A percentile compares a stretch with the other conserved stretches of the same genome.
These are phyloP conservation scores for Berghia stephanieae DNA, from an alignment of 1,140 invertebrate genomes.

Conservation along the genomic window DNA sequence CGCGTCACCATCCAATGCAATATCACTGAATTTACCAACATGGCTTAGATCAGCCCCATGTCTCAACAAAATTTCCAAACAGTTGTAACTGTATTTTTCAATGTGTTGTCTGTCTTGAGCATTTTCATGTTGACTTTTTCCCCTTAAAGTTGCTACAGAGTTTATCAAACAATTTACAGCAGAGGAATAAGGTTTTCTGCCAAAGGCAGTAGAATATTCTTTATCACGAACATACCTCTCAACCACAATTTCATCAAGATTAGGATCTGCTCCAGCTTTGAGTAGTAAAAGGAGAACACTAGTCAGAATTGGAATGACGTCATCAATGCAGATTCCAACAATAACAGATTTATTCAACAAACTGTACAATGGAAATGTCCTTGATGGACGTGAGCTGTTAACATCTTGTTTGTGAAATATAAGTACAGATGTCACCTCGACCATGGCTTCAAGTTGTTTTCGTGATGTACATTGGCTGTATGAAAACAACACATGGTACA, in stretches of 20 bases:
- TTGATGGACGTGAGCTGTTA: slow-evolving; percentile 42
- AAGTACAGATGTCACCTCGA: slow-evolving; percentile 50
- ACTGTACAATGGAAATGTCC: slow-evolving; percentile 58
- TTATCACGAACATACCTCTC: slow-evolving; percentile 36
- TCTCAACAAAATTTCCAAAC: slow-evolving; percentile 45
- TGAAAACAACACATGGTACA: slow-evolving; percentile 55
- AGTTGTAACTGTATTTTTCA: slow-evolving; percentile 42
- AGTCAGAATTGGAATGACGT: slow-evolving; percentile 41
- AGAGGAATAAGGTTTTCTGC: slow-evolving; percentile 47
- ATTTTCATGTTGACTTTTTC: no score
- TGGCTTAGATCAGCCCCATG: slow-evolving; percentile 43
- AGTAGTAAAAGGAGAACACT: slow-evolving; percentile 46
- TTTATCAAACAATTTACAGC: slow-evolving; percentile 50
- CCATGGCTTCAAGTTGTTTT: slow-evolving; percentile 46
- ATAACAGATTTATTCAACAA: slow-evolving; percentile 40
- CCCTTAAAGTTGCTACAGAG: slow-evolving; percentile 31
- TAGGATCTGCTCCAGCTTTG: slow-evolving; percentile 54
- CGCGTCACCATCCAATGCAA: not conserved
- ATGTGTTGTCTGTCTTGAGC: slow-evolving; percentile 31
- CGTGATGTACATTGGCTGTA: slow-evolving; percentile 44
- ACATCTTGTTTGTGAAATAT: slow-evolving; percentile 50
- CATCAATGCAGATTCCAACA: slow-evolving; percentile 40
- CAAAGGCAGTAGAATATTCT: slow-evolving; percentile 50
- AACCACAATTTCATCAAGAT: slow-evolving; percentile 54
- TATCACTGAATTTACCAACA: slow-evolving; percentile 32